These are phyloP conservation scores for Muntiacus reevesi DNA, from an alignment of 2,113 vertebrate genomes.

Conservation along the genomic window DNA sequence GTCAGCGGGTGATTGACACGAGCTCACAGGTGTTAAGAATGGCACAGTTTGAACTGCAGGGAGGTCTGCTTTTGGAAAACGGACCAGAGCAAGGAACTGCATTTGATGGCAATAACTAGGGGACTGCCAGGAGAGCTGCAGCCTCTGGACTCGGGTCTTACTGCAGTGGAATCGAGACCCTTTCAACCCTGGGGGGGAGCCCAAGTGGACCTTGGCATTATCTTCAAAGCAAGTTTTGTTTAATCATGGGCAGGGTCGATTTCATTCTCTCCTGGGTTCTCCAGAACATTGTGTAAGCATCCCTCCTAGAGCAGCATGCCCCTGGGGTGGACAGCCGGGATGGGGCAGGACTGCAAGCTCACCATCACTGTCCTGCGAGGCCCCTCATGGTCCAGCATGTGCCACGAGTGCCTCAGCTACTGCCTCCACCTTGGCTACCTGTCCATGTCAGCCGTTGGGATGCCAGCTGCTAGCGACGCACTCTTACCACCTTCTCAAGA, in stretches of 20 bases:
- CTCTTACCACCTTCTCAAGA: not conserved
- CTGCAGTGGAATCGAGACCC: not conserved
- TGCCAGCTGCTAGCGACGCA: fast-evolving
- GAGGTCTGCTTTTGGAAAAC: not conserved
- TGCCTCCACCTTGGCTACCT: fast-evolving
- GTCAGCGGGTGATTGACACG: not conserved
- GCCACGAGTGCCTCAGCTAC: fast-evolving
- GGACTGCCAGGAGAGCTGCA: not conserved
- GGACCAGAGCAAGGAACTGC: not conserved
- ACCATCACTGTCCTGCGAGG: fast-evolving
- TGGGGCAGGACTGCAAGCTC: not conserved
- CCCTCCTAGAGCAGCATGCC: not conserved
- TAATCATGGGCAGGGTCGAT: not conserved
- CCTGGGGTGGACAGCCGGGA: fast-evolving
- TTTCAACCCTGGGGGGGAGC: not conserved
- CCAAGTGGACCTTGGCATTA: too few species aligned
- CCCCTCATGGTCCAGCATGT: fast-evolving
- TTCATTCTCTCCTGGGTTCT: not conserved
- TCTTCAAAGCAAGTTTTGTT: not conserved
- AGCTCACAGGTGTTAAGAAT: not conserved
- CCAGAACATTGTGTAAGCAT: not conserved
- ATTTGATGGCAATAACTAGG: not conserved
- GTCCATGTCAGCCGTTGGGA: fast-evolving
- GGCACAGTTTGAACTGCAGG: not conserved
- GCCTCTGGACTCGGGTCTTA: not conserved